phyloP scores from a whole-genome alignment of 1,140 invertebrate species.

The Idris sp. region DNA sequence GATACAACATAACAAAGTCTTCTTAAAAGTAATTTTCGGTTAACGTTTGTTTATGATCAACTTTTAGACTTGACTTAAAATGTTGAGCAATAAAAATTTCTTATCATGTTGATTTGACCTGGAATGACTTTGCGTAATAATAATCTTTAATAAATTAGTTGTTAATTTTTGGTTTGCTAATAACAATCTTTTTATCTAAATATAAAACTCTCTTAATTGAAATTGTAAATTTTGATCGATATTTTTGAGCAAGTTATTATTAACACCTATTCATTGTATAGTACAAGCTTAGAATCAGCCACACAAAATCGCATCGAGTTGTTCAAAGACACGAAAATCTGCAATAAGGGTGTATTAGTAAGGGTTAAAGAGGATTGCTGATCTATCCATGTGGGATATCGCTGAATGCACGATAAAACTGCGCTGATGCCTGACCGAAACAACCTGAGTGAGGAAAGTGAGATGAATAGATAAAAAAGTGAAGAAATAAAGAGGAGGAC shows the following conservation, averaged over 20 bases:
- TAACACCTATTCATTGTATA: slow-evolving; percentile 39
- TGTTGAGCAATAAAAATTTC: too few relatives aligned
- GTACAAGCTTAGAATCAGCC: slow-evolving; percentile 28
- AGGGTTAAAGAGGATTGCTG: slow-evolving; percentile 75
- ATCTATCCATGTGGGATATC: slow-evolving; percentile 75
- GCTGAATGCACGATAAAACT: slow-evolving; percentile 74
- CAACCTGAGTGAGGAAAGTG: slow-evolving; percentile 65
- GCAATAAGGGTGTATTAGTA: slow-evolving; percentile 45
- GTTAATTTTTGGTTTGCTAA: too few relatives aligned
- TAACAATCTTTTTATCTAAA: too few relatives aligned
- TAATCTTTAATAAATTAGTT: too few relatives aligned
- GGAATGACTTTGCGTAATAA: too few relatives aligned
- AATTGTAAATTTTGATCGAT: too few relatives aligned
- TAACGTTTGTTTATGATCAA: too few relatives aligned
- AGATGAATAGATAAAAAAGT: slow-evolving; percentile 50
- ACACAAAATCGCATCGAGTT: slow-evolving; percentile 67
- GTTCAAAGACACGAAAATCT: slow-evolving; percentile 59
- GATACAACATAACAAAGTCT: too few relatives aligned
- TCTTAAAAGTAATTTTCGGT: too few relatives aligned
- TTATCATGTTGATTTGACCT: too few relatives aligned
- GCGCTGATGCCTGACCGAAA: slow-evolving; percentile 69
- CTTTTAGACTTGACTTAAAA: too few relatives aligned
- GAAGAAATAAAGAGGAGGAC: slow-evolving; percentile 23
- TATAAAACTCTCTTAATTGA: too few relatives aligned
- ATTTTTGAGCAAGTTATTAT: slow-evolving; percentile 49